phyloP scores from a whole-genome alignment of 2,113 vertebrate species.

The Cynocephalus volans region DNA sequence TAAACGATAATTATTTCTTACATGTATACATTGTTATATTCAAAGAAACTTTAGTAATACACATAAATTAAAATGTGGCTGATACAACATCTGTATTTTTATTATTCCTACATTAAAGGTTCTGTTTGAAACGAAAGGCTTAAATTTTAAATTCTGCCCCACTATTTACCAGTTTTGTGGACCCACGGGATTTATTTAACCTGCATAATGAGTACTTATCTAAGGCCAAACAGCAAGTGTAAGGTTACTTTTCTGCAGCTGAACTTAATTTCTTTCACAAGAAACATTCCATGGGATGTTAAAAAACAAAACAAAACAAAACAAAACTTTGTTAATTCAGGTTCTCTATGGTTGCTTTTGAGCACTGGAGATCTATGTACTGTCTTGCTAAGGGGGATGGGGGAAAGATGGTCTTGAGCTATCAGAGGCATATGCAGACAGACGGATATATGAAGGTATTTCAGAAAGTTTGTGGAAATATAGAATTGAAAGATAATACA shows the following conservation, averaged over 20 bases:
- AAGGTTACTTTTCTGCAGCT: not conserved
- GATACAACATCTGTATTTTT: not conserved
- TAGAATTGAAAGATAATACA: no score
- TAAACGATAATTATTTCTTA: not conserved
- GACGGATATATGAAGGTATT: not conserved
- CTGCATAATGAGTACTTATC: not conserved
- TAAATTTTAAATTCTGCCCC: not conserved
- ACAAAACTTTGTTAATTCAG: not conserved
- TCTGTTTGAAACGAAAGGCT: not conserved
- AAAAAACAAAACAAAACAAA: not conserved
- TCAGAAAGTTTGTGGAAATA: no score
- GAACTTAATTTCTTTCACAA: conserved; percentile 43
- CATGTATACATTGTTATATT: not conserved
- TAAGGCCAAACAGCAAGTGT: conserved; percentile 12
- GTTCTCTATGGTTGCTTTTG: not conserved
- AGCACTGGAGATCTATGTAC: not conserved
- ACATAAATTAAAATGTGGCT: not conserved
- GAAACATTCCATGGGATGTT: not conserved
- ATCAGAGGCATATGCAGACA: not conserved
- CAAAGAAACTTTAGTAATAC: not conserved
- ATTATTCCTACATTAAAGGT: not conserved
- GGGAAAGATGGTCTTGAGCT: not conserved
- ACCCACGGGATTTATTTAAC: not conserved
- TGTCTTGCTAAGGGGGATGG: not conserved
- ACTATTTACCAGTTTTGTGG: not conserved